A percentile compares a stretch with the other conserved stretches of the same genome.
These are phyloP conservation scores for Todus mexicanus DNA, from an alignment of 2,797 vertebrate species.

Conservation along the genomic window DNA sequence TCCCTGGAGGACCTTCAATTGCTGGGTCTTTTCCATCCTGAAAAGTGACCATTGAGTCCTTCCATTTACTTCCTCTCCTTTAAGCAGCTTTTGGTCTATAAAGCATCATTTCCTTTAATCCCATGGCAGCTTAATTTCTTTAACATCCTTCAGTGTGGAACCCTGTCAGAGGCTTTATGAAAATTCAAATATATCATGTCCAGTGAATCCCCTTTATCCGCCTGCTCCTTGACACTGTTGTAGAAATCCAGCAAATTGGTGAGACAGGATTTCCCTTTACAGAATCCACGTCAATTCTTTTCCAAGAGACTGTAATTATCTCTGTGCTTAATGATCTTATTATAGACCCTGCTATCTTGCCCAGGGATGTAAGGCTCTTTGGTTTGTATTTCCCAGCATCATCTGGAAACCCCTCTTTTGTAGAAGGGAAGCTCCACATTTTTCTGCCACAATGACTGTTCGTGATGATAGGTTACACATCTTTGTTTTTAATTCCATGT, in stretches of 20 bases:
- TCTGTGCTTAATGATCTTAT: background rate
- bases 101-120: constrained; percentile 37
- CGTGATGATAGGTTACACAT: background rate
- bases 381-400: constrained; percentile 6
- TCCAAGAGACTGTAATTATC: background rate
- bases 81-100: constrained; percentile 27
- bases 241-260: background rate
- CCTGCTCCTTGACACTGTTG: background rate
- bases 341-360: background rate
- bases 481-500: constrained; percentile 32
- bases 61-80: constrained; percentile 24
- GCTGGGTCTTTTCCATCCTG: background rate
- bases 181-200: constrained; percentile 18
- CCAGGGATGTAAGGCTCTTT: background rate
- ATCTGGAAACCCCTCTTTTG: background rate
- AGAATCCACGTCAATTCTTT: background rate
- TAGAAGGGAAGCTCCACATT: background rate
- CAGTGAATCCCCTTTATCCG: constrained; percentile 11
- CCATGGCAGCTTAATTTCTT: constrained; percentile 26
- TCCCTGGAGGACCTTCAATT: background rate
- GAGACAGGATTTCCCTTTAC: constrained; percentile 2
- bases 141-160: constrained; percentile 18
- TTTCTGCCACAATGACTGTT: constrained; percentile 7
- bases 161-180: constrained; percentile 25
- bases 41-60: background rate